phyloP scores from a whole-genome alignment of 1,140 invertebrate genomes.

The Danaus plexippus region DNA sequence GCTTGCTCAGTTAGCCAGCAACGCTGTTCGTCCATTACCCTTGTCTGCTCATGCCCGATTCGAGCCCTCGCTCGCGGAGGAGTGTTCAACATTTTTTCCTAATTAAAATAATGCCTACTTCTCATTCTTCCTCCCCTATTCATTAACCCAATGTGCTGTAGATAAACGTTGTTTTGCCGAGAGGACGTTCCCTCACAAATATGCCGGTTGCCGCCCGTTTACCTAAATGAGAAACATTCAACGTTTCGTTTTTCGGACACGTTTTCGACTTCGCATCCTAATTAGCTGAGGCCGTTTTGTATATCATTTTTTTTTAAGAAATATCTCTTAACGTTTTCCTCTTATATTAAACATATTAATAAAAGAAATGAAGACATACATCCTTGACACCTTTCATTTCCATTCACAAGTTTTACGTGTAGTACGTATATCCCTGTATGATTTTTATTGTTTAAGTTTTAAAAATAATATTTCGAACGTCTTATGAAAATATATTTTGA shows the following conservation, averaged over 20 bases:
- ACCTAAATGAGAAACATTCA: constrained; percentile 54
- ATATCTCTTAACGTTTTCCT: constrained; percentile 14
- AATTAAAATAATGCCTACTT: constrained; percentile 70
- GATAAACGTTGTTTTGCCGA: constrained; percentile 63
- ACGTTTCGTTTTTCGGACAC: constrained; percentile 45
- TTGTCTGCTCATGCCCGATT: constrained; percentile 22
- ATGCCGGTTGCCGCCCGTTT: constrained; percentile 56
- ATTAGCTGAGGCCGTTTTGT: constrained; percentile 42
- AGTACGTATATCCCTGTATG: neutral
- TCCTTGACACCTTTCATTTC: too few relatives aligned
- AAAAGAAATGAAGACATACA: too few relatives aligned
- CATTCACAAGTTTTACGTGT: neutral
- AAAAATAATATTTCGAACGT: constrained; percentile 1
- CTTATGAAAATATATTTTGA: constrained; percentile 18
- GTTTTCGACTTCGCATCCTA: constrained; percentile 42
- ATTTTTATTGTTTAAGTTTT: neutral
- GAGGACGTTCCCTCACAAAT: constrained; percentile 61
- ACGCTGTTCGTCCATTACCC: constrained; percentile 25
- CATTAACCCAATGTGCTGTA: constrained; percentile 68
- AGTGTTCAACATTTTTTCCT: constrained; percentile 55
- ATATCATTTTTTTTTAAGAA: constrained; percentile 20
- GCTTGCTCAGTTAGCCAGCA: constrained; percentile 30
- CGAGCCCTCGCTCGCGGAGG: constrained; percentile 27
- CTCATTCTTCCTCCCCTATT: constrained; percentile 66
- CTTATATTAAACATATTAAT: neutral